Base-by-base conservation (phyloP, 1,140 invertebrate species). In the Dufourea novaeangliae region DNA sequence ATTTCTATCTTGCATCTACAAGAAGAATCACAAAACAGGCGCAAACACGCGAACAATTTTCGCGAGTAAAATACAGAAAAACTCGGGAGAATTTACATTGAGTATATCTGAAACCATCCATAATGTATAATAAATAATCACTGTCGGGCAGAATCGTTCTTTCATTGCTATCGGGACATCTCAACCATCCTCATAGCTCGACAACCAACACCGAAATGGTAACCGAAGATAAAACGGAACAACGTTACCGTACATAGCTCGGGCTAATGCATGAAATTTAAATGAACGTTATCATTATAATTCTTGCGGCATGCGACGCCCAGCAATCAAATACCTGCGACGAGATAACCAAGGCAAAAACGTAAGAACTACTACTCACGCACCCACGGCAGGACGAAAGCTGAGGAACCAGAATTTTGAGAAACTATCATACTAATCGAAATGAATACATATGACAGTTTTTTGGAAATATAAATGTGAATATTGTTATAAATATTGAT, bases 201-300 rank as follows among this genome's bases (percentile, higher is more conserved):
- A 25, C 29, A 44, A 34, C 44, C 44, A 32, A 50, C 64, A 56
- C 27, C 27, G 29, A 67, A 67, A 67, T 29, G 29, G 44, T 68
- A 14, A 68, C 20, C 14, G 2, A 17, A 25, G 44, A 68, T 68
- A 68, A 68, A 68, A 34, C 29, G 29, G 14, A 22, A 25, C 12
- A 25, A 68, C 29, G 64, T 44, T 68, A 68, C 64, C 29, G 44
- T 50, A 22, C 29, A 22, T 12, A 14, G 7, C 7, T 12, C 11
- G 12, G 32, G 44, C n/a, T n/a, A 52, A 68, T 68, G 29, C 64
- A 17, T 68, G 29, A 52, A 67, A 68, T 68, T 52, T 25, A 52
- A 68, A 68, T 22, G 64, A 34, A 52, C 44, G 44, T 68, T 34
- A 68, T 68, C 44, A 22, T 68, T 34, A 34, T n/a, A 34, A 50